Evolutionary conservation across 2,797 vertebrate species (phyloP).

Genomic region (Syndactyla subalaris): DNA sequence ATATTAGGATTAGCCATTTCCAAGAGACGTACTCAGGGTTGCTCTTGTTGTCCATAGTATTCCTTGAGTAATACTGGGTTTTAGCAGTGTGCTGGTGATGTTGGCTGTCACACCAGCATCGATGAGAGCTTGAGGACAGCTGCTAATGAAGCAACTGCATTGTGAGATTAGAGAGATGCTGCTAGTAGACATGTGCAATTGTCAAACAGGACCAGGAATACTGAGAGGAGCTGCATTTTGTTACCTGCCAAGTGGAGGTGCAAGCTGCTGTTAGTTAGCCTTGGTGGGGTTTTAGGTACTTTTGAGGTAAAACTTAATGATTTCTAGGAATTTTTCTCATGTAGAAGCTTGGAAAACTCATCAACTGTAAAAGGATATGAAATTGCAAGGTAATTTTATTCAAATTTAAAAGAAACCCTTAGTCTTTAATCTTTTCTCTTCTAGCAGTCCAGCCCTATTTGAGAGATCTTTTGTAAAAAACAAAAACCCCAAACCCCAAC

Average conservation of each 20-base stretch:
- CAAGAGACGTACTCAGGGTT: not conserved
- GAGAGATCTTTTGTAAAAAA: not conserved
- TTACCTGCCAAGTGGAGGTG: not conserved
- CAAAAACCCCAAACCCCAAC: too few relatives aligned
- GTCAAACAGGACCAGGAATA: not conserved
- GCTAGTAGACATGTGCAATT: not conserved
- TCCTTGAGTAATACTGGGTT: accelerated
- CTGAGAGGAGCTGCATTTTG: not conserved
- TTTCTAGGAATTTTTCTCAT: not conserved
- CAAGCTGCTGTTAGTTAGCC: constrained; percentile 1
- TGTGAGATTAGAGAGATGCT: not conserved
- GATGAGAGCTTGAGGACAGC: not conserved
- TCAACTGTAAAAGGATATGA: not conserved
- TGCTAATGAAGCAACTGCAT: not conserved
- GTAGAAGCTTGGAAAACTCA: not conserved
- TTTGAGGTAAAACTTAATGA: constrained; percentile 15
- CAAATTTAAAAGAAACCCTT: not conserved
- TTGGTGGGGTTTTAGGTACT: not conserved
- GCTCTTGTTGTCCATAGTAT: accelerated
- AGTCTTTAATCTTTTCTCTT: not conserved
- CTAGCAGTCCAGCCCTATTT: not conserved
- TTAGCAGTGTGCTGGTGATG: not conserved
- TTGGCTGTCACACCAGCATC: constrained; percentile 3
- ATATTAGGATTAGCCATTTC: not conserved
- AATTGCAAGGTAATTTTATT: not conserved